Base-by-base conservation (phyloP, 1,140 invertebrate species). In the Tyrophagus putrescentiae region DNA sequence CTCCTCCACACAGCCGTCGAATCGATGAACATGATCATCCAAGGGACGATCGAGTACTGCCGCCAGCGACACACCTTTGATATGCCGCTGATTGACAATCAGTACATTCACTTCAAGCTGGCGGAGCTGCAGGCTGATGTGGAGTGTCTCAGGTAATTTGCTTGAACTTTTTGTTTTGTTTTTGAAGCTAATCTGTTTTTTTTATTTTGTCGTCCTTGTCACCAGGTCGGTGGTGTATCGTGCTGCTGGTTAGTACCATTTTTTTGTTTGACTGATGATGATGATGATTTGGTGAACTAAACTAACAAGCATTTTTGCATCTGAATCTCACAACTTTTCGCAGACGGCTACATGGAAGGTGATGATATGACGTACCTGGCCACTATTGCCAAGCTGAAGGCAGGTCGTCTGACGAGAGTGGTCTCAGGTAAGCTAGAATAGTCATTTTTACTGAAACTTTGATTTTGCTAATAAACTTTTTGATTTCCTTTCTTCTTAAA, bases 331-430 rank as follows among this genome's bases (percentile, higher is more conserved):
- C 28, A 54, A 56, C 45, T 13, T n/a, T n/a, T n/a, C n/a, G n/a
- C 39, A 65, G 65, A 57, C 56, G 21, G 42, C 50, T 54, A 66
- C 31, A 65, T 75, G 1, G 64, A 70, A 33, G 79, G 77, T 4
- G 68, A 79, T 60, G 74, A 80, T 68, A 77, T 79, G 2, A 79
- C 78, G 4, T 62, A 63, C 56, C 63, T 79, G 23, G 79, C 79
- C 0, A 78, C 79, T 4, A 81, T 81, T 77, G 72, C 71, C 29
- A 79, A 80, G 65, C 65, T 81, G 33, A 81, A 81, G 68, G 68
- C 67, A 25, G 80, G 77, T 6, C 70, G 77, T 32, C 66, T 81
- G 33, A 60, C 67, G 7, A 65, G 79, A 28, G 71, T 76, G 65
- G 67, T 78, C n/a, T n/a, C n/a, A n/a, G n/a, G n/a, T n/a, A n/a